Evolutionary conservation across 2,113 vertebrate species (phyloP).

Genomic region (Megalops atlanticus): DNA sequence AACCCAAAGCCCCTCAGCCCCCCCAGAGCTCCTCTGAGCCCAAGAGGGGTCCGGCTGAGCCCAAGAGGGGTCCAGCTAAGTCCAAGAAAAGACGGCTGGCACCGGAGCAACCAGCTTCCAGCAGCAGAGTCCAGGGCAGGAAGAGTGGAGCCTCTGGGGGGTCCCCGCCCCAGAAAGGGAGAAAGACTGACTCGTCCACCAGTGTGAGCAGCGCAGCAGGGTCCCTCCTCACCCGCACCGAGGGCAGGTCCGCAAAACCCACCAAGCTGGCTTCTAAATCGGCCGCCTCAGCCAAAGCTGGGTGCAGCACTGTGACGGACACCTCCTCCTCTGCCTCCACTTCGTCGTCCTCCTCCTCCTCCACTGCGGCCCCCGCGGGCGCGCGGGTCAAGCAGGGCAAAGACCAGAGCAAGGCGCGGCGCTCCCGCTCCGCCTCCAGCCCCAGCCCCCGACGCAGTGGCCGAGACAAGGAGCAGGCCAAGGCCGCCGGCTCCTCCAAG

Average conservation of each 20-base stretch:
- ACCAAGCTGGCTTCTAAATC: slow-evolving; percentile 99
- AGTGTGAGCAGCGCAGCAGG: slow-evolving; percentile 85
- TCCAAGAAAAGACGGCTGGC: slow-evolving; percentile 88
- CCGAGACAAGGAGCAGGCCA: slow-evolving; percentile 94
- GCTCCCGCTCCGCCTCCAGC: slow-evolving; percentile 95
- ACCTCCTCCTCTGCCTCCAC: slow-evolving; percentile 93
- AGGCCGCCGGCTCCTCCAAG: slow-evolving; percentile 92
- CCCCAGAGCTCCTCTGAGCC: slow-evolving; percentile 81
- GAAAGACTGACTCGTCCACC: slow-evolving; percentile 88
- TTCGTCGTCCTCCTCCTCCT: slow-evolving; percentile 85
- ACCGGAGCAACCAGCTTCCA: slow-evolving; percentile 80
- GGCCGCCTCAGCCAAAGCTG: slow-evolving; percentile 99
- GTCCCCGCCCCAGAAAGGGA: slow-evolving; percentile 91
- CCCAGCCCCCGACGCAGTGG: slow-evolving; percentile 95
- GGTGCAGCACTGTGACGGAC: slow-evolving; percentile 98
- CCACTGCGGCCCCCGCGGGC: slow-evolving; percentile 84
- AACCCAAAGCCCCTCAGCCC: slow-evolving; percentile 86
- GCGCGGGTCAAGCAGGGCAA: slow-evolving; percentile 97
- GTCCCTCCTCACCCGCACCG: slow-evolving; percentile 85
- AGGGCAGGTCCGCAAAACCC: slow-evolving; percentile 96
- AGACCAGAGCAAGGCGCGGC: slow-evolving; percentile 95
- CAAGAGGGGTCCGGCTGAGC: slow-evolving; percentile 78
- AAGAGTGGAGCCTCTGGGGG: slow-evolving; percentile 85
- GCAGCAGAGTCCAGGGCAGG: slow-evolving; percentile 86
- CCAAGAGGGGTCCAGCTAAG: slow-evolving; percentile 82